Evolutionary conservation across 2,888 invertebrate genomes (phyloP), one percentile per base, ranked within the genome.

Genomic region (Harmothoe impar): DNA sequence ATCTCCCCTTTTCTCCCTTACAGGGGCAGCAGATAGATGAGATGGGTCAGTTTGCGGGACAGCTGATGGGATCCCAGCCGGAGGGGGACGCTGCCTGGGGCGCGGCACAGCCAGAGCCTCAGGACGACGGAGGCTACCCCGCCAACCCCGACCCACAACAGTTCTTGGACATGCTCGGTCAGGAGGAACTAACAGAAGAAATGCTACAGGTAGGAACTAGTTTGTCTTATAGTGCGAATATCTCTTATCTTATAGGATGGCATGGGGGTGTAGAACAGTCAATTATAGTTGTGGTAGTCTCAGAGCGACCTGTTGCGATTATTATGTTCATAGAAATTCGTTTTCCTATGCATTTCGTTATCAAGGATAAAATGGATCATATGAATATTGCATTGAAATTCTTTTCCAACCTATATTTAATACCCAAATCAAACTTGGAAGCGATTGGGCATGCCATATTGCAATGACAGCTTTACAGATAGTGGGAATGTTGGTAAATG

Each of bases 21-120:
- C 56, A 86, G 86, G n/a, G n/a, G 7, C 54, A 86, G 86, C 86
- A 86, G 54, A 52, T 86, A 7, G 86, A 86, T 10, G 54, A 52
- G 29, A 29, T 86, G 86, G 86, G 86, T 10, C 56, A 52, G 15
- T 54, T n/a, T 20, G 54, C 86, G 5, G 20, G 54, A 3, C 15
- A 86, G 0, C 29, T 52, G 52, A 43, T 81, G 35, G 81, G 43
- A 20, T 43, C 81, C 35, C 17, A 81, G 35, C 35, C 81, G 1
- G 17, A 15, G 35, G 43, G 35, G 15, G 43, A 81, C 1, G 23
- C 81, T 35, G 7, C 35, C 5, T 33, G 33, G 33, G 81, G 43
- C 35, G 81, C 0, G 17, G 43, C 43, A 0, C 10, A 17, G 35
- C 23, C 23, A 12, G 1, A 33, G 10, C 0, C 35, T 1, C 20